Conservation (phyloP, 1,140 invertebrate genomes). For the Ceratoteleas bidentatus region DNA sequence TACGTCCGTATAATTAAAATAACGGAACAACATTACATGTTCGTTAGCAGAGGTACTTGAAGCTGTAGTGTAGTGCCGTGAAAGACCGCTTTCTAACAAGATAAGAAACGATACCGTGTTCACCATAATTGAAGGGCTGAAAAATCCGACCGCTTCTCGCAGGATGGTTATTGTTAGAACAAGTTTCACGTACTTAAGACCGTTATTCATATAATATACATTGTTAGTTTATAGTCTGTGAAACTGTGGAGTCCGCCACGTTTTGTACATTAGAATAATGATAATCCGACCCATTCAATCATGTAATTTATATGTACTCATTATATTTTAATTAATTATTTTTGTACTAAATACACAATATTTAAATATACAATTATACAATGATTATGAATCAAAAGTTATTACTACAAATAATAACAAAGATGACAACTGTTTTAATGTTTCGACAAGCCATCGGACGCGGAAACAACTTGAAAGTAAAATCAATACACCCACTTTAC, state of each 20-base stretch:
- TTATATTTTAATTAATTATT: too few species aligned
- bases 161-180: conserved; percentile 66
- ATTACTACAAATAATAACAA: conserved; percentile 69
- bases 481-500: conserved; percentile 62
- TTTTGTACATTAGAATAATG: too few species aligned
- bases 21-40: conserved; percentile 28
- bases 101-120: conserved; percentile 39
- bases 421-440: conserved; percentile 58
- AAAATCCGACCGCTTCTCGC: conserved; percentile 61
- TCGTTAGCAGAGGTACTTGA: conserved; percentile 7
- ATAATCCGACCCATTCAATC: too few species aligned
- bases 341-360: too few species aligned
- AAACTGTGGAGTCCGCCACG: too few species aligned
- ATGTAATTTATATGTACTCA: too few species aligned
- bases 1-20: conserved; percentile 23
- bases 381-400: too few species aligned
- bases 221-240: too few species aligned
- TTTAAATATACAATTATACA: too few species aligned
- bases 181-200: conserved; percentile 5
- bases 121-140: conserved; percentile 61
- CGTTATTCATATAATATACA: too few species aligned
- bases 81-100: conserved; percentile 17
- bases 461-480: conserved; percentile 68
- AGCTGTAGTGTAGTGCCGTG: background rate
- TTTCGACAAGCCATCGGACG: conserved; percentile 68